Percentiles rank a stretch among this genome's conserved stretches.
Evolutionary conservation across 2,797 vertebrate genomes (phyloP).

Genomic region (Sebastolobus altivelis): DNA sequence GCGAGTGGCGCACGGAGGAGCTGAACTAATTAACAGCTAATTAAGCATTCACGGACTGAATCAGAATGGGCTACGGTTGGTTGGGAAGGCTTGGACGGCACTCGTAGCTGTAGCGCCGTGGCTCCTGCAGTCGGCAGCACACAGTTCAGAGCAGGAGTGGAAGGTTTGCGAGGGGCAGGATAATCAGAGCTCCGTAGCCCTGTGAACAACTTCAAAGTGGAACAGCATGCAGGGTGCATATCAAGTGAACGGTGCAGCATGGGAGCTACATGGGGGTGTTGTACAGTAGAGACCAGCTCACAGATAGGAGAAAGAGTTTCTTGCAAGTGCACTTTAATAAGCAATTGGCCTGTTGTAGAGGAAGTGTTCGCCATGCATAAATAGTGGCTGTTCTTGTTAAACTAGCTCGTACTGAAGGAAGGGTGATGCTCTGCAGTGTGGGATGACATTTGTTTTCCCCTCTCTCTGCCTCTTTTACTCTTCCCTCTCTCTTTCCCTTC

Average conservation of each 20-base stretch:
- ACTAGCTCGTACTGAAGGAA: conserved; percentile 42
- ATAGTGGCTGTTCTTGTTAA: conserved; percentile 54
- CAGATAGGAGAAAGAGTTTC: conserved; percentile 42
- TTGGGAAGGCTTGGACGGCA: conserved; percentile 20
- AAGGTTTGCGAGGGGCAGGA: conserved; percentile 63
- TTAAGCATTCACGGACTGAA: conserved; percentile 70
- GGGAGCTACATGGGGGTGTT: conserved; percentile 48
- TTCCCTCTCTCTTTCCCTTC: conserved; percentile 53
- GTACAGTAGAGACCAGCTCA: conserved; percentile 31
- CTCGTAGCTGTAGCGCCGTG: conserved; percentile 10
- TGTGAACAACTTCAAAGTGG: conserved; percentile 77
- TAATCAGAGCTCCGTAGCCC: conserved; percentile 72
- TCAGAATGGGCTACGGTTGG: conserved; percentile 38
- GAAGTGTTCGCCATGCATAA: conserved; percentile 45
- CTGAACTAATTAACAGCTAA: conserved; percentile 75
- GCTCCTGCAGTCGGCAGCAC: conserved; percentile 60
- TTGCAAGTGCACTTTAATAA: conserved; percentile 50
- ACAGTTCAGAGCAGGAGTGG: conserved; percentile 46
- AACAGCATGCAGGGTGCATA: conserved; percentile 75
- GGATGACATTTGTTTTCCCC: conserved; percentile 61
- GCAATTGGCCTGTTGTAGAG: conserved; percentile 32
- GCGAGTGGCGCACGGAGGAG: conserved; percentile 43
- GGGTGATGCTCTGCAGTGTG: conserved; percentile 55
- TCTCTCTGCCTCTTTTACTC: conserved; percentile 35
- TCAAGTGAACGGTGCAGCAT: conserved; percentile 75